Evolutionary conservation across 2,888 invertebrate genomes (phyloP), one percentile per base, ranked within the genome.

Genomic region (Pollenia griseotomentosa): DNA sequence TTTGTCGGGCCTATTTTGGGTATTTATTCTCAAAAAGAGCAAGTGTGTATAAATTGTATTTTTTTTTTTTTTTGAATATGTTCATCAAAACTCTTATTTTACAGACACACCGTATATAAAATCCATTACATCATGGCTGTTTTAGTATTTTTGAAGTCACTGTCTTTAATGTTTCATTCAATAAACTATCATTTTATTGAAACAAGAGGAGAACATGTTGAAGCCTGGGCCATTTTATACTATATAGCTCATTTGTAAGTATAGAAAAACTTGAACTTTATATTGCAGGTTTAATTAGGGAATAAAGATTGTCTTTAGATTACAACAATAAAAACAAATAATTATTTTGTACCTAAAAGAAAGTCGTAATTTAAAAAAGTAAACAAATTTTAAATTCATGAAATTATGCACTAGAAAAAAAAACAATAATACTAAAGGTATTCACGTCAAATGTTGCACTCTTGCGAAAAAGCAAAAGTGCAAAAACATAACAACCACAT

Each of bases 101-200:
- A 86, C 89, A 96, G 96, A 88, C 96, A 97, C 91, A 96, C 96
- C 0, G 97, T 99, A 0, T 99, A 97, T 93, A 97, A 98, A 94
- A 98, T 99, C 89, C 99, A 99, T 93, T 98, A 98, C 90, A 95
- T 99, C 88, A 99, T 99, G 99, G 97, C 98, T 51, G 96, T 97
- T 12, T 94, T 99, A 77, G 98, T 99, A 6, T 98, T 97, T 91
- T 94, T 99, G 23, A 99, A 99, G 93, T 97, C 98, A 0, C 93
- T 98, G 33, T 98, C 99, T 0, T 93, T 99, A 73, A 96, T 99
- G 85, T 99, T 99, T 94, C 99, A 99, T 93, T 98, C 98, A 0
- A 97, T 98, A 75, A 98, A 98, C 92, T 98, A 96, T 91, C 98
- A 99, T 92, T 99, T 98, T 92, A 99, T 99, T 91, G 97, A 98